These are phyloP conservation scores for Podarcis raffonei DNA, from an alignment of 2,113 vertebrate genomes.

Conservation along the genomic window DNA sequence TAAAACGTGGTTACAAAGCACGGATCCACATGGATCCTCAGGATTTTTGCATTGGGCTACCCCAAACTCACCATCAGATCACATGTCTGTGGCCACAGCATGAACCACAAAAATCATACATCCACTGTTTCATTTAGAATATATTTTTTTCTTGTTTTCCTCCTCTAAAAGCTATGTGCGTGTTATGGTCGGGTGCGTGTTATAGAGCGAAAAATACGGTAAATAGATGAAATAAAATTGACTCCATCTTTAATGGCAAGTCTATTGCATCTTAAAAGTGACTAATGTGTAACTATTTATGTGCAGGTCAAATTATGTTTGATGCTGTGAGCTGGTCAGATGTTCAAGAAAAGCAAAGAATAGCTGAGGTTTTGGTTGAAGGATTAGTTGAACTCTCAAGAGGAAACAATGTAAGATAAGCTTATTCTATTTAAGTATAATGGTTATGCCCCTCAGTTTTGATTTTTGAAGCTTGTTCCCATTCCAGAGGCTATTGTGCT, in stretches of 20 bases:
- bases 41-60: no score
- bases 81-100: no score
- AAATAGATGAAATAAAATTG: background rate
- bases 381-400: constrained; percentile 74
- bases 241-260: background rate
- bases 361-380: constrained; percentile 66
- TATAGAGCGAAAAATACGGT: no score
- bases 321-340: constrained; percentile 67
- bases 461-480: background rate
- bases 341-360: constrained; percentile 55
- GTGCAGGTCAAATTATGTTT: constrained; percentile 81
- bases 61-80: no score
- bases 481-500: background rate
- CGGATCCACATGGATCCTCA: no score
- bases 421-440: background rate
- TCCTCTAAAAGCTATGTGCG: no score
- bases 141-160: no score
- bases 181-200: no score
- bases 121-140: no score
- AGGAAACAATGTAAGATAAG: constrained; percentile 70
- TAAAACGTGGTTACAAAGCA: no score
- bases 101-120: no score
- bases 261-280: background rate
- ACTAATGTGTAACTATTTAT: background rate
- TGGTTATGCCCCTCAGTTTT: background rate